Evolutionary conservation across 2,888 invertebrate species (phyloP).

Genomic region (Acanthoscelides obtectus): DNA sequence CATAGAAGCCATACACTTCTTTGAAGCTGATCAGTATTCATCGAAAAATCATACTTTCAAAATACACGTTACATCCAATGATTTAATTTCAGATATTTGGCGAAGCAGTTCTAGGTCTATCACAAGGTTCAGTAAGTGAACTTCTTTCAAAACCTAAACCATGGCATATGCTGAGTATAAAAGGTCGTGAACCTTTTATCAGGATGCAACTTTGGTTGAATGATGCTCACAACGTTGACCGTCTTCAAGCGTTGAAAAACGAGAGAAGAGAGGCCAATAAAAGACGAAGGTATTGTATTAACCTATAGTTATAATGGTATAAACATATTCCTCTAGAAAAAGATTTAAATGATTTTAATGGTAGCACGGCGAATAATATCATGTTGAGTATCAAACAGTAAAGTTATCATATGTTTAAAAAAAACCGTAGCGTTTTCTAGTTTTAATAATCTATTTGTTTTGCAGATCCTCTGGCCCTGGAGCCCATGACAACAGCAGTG

Average conservation of each 20-base stretch:
- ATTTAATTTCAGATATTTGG: constrained; percentile 75
- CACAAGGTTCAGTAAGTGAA: constrained; percentile 96
- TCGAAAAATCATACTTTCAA: neutral
- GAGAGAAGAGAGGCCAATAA: constrained; percentile 90
- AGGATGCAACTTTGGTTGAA: constrained; percentile 96
- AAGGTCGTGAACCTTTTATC: constrained; percentile 94
- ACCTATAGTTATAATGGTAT: too few relatives aligned
- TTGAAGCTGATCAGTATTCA: too few relatives aligned
- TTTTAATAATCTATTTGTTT: neutral
- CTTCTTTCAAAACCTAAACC: constrained; percentile 96
- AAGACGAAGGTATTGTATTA: constrained; percentile 65
- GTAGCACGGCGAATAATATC: too few relatives aligned
- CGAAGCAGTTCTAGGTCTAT: constrained; percentile 92
- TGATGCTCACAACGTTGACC: constrained; percentile 91
- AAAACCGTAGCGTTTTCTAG: neutral
- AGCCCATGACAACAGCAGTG: constrained; percentile 80
- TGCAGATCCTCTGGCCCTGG: constrained; percentile 66
- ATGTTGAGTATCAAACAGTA: too few relatives aligned
- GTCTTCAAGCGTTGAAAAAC: constrained; percentile 85
- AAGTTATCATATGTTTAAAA: too few relatives aligned
- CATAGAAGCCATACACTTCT: too few relatives aligned
- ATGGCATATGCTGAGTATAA: constrained; percentile 98
- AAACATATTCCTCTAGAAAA: too few relatives aligned
- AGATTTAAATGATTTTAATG: too few relatives aligned
- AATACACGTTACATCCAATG: too few relatives aligned